Base-by-base conservation (phyloP, 2,113 vertebrate species). In the Siphamia tubifer region DNA sequence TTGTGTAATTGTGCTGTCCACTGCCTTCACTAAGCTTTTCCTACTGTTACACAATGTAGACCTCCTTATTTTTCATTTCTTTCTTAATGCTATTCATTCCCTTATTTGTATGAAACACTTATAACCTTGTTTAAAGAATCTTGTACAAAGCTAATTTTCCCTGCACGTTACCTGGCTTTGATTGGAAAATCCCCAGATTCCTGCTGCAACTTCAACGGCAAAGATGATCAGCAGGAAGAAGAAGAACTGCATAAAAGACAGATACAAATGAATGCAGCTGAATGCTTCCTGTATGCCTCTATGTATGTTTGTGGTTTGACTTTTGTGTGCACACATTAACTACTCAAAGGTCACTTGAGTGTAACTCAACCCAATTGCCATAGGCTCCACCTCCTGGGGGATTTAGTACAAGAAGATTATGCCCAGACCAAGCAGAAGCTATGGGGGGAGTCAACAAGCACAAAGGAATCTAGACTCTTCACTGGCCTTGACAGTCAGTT, bases 161-260 rank as follows among this genome's bases (percentile, higher is more conserved):
- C 9, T 49, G 12, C 12, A 6, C 1, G 68, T 63, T 81, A 99
- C 98, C 94, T 94, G 92, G 15, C 93, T 92, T 86, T 98, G 96
- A 85, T 98, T 96, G 47, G 94, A 91, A 87, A 98, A 98, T 52
- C 95, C 96, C 96, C 95, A 99, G 89, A 98, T 92, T 3, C 95
- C 98, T 25, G 96, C 96, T 8, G 95, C 96, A n/a, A 98, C 92
- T 87, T 98, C 96, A 36, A 97, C 85, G 53, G 94, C 95, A 87
- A 99, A 98, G 81, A 99, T 96, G 80, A 99, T 87, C 2, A 99
- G 87, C 24, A 99, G 95, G 87, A 96, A 98, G 81, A 91, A 71
- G 72, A 99, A 99, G 87, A 99, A 99, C 98, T 99, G 70, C 17
- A 45, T 28, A 78, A 23, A 34, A 25, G 16, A 61, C 19, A 77